Percentiles rank a stretch among this genome's conserved stretches.
Evolutionary conservation across 2,113 vertebrate genomes (phyloP).

Genomic region (Cebidichthys violaceus): DNA sequence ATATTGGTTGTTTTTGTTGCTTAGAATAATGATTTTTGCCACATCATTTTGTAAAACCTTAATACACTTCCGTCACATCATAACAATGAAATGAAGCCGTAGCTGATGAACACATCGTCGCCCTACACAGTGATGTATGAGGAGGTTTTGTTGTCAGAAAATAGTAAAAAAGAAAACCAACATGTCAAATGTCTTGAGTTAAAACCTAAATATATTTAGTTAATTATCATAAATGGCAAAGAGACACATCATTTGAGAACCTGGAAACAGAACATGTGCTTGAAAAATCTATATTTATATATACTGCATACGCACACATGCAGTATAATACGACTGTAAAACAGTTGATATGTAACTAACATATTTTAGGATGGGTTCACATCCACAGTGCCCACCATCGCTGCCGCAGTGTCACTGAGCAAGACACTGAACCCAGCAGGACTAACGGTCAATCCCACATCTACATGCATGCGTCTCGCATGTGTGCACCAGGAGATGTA

Average conservation of each 20-base stretch:
- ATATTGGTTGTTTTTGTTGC: neutral
- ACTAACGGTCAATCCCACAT: neutral
- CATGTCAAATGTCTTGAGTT: neutral
- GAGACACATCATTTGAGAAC: neutral
- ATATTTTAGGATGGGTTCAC: constrained; percentile 5
- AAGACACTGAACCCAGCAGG: neutral
- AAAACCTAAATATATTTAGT: neutral
- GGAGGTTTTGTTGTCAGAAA: neutral
- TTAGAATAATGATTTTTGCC: neutral
- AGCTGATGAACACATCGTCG: neutral
- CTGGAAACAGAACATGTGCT: neutral
- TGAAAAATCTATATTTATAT: neutral
- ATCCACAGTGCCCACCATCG: neutral
- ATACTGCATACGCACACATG: neutral
- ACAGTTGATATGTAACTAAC: constrained; percentile 5
- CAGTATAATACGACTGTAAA: neutral
- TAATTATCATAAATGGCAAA: neutral
- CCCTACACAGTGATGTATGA: neutral
- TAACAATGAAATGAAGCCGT: neutral
- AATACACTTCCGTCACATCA: neutral
- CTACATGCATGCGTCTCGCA: constrained; percentile 5
- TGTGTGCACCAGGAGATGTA: constrained; percentile 26
- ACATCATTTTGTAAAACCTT: neutral
- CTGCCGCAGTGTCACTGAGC: neutral
- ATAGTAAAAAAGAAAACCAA: too few species aligned